Evolutionary conservation across 2,113 vertebrate species (phyloP), one percentile per base, ranked within the genome.

Genomic region (Poicephalus gulielmi): DNA sequence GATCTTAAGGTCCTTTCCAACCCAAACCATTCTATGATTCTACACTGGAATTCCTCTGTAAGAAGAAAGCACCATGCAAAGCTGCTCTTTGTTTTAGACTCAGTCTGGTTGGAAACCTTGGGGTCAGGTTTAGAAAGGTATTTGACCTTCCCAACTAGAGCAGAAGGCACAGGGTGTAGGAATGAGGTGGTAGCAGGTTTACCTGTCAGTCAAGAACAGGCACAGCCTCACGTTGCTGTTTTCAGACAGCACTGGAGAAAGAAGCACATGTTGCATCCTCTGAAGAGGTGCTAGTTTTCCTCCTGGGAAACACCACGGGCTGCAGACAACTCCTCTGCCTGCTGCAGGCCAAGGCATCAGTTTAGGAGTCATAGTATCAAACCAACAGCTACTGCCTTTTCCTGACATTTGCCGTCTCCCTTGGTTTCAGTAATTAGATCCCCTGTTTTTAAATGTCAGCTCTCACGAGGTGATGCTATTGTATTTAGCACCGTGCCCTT

Each of bases 391-490:
- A 55, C 55, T 4, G 5, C 88, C 90, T 90, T 50, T 64, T 60
- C 76, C 86, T 96, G 95, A 94, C 88, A 94, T 97, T 96, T 96
- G 80, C 80, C 7, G 4, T 81, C 90, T 92, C 69, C 90, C 64
- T 81, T 57, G 88, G 64, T n/a, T 90, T 86, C 88, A 31, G 86
- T 95, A 96, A 96, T 92, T 82, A 93, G 80, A 95, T 92, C 77
- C 66, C 50, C 79, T 82, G 68, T n/a, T 90, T 96, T 88, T 31
- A 96, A 96, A 97, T 96, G 94, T 92, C 95, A 96, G 68, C 25
- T 70, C 94, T 96, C 90, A 92, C 3, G 59, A 89, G 88, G 94
- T 79, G 77, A 75, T 84, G 92, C 88, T 86, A 63, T 94, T 96
- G 94, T 93, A 86, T 90, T 96, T 94, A 96, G 88, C 86, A 46